Evolutionary conservation across 37 sponge, comb jelly and placozoan genomes (phyloP), one percentile per base, ranked within the genome.

Genomic region (Oscarella lobularis): DNA sequence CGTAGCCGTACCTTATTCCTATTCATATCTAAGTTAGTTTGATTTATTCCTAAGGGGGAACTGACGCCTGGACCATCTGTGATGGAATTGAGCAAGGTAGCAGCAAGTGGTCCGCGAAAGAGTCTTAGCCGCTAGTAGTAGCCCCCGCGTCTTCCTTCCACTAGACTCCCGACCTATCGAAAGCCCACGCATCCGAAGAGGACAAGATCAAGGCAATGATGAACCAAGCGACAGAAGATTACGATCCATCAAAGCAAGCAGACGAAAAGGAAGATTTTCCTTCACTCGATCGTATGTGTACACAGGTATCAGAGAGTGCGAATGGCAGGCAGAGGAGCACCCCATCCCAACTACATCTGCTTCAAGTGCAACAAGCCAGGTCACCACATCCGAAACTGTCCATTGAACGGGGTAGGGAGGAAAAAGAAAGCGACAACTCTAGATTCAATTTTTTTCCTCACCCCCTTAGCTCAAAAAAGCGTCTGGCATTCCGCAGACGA

Each of bases 121-220:
- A 20, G 73, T n/a, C 73, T 70, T 70, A 35, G n/a, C n/a, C n/a
- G n/a, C n/a, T n/a, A n/a, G n/a, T n/a, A n/a, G n/a, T n/a, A n/a
- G n/a, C n/a, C n/a, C n/a, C n/a, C n/a, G n/a, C n/a, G n/a, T n/a
- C n/a, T n/a, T n/a, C n/a, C 31, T 79, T 39, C 34, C 35, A 39
- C 35, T 81, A 95, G 95, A 85, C 72, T 20, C 76, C 82, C 14
- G 87, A 95, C 79, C 73, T 90, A 36, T 73, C 77, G 37, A 87
- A 75, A 54, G 81, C 87, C 39, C 75, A 85, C 67, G 95, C 83
- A 0, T 85, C 86, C 36, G 95, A 95, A 73, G 87, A 90, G 38
- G 95, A 87, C n/a, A 95, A 90, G 79, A 66, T 95, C 38, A 77
- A 71, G 68, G 92, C 86, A 2, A 85, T 87, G 86, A 95, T 95